Evolutionary conservation across 2,113 vertebrate genomes (phyloP).

Genomic region (Scatophagus argus): DNA sequence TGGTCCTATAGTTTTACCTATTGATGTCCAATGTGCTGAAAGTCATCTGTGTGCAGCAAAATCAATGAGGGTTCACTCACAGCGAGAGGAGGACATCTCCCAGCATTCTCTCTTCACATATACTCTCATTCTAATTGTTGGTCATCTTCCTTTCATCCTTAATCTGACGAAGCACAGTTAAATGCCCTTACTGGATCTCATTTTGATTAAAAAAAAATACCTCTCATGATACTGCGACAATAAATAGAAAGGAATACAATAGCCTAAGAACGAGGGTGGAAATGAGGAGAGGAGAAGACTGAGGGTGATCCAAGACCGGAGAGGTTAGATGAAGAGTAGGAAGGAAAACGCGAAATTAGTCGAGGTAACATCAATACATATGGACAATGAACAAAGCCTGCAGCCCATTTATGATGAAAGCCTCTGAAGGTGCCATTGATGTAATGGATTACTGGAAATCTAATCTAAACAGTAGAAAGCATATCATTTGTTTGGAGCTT

Average conservation of each 20-base stretch:
- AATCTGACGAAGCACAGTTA: background rate
- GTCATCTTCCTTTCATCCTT: constrained; percentile 13
- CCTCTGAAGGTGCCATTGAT: background rate
- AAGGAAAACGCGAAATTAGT: background rate
- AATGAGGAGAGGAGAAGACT: background rate
- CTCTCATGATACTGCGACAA: background rate
- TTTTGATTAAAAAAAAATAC: constrained; percentile 33
- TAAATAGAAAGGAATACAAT: constrained; percentile 15
- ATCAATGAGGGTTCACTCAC: constrained; percentile 28
- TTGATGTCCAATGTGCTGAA: constrained; percentile 14
- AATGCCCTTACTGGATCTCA: constrained; percentile 5
- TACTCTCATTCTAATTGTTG: constrained; percentile 27
- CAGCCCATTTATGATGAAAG: background rate
- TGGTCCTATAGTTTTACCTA: constrained; percentile 18
- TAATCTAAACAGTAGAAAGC: background rate
- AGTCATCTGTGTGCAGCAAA: constrained; percentile 16
- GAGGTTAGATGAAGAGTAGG: background rate
- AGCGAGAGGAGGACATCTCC: constrained; percentile 25
- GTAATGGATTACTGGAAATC: background rate
- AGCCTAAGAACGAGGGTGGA: background rate
- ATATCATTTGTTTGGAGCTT: background rate
- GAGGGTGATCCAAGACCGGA: background rate
- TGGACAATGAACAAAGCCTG: background rate
- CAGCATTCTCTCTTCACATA: constrained; percentile 23
- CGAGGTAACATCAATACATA: background rate